Percentiles rank a stretch among this genome's conserved stretches.
Evolutionary conservation across 2,797 vertebrate species (phyloP).

Genomic region (Cichlasoma orientale): DNA sequence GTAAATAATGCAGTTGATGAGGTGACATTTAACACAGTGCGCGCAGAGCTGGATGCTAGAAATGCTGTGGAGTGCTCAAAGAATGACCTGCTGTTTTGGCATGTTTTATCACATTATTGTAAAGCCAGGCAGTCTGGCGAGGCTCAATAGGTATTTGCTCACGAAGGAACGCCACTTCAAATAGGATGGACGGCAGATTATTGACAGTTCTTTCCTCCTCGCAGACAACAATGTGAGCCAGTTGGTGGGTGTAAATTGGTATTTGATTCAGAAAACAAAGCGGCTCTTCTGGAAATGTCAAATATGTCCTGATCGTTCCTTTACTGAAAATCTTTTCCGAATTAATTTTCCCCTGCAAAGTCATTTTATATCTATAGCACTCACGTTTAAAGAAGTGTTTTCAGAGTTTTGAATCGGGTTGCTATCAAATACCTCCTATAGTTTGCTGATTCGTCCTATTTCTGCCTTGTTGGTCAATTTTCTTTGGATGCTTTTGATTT

Average conservation of each 20-base stretch:
- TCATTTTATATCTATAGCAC: neutral
- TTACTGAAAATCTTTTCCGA: neutral
- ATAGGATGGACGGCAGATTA: constrained; percentile 31
- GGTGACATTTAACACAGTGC: constrained; percentile 49
- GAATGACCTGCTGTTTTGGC: constrained; percentile 25
- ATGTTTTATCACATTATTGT: constrained; percentile 34
- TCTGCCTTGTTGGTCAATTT: too few species aligned
- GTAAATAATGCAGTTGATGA: constrained; percentile 54
- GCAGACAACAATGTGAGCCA: constrained; percentile 24
- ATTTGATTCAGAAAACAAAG: constrained; percentile 11
- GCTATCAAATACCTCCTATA: neutral
- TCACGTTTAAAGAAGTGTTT: neutral
- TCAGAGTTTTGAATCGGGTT: neutral
- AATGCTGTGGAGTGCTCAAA: constrained; percentile 8
- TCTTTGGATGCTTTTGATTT: too few species aligned
- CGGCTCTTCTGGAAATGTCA: constrained; percentile 1
- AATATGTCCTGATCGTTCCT: neutral
- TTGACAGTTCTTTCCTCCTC: constrained; percentile 27
- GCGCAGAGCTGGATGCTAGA: constrained; percentile 5
- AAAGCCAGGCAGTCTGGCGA: constrained; percentile 18
- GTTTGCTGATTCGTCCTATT: too few species aligned
- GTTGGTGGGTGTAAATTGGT: neutral
- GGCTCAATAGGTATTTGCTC: constrained; percentile 24
- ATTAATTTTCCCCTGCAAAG: neutral
- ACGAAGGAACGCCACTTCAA: constrained; percentile 26